phyloP scores from a whole-genome alignment of 1,140 invertebrate species.

The Bradysia coprophila region DNA sequence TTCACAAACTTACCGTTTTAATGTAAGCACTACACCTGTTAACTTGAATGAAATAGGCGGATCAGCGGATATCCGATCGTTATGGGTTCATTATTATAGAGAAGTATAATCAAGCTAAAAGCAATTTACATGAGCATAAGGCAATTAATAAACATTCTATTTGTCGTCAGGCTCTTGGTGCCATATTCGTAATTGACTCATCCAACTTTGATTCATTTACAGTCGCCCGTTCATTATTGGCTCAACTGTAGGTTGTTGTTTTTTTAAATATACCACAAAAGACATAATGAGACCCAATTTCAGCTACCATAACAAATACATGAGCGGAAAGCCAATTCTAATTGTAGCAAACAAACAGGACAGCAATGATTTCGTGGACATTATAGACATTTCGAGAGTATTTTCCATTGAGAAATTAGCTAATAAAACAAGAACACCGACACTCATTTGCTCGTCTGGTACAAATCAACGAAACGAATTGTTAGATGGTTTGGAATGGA shows the following conservation, averaged over 20 bases:
- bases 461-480: neutral
- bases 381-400: neutral
- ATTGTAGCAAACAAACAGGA: conserved; percentile 1
- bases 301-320: neutral
- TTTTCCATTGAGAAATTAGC: neutral
- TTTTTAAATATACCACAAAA: no score
- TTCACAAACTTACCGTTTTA: neutral
- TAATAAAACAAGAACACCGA: neutral
- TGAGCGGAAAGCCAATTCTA: neutral
- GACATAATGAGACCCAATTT: no score
- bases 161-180: neutral
- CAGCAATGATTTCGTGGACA: neutral
- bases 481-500: neutral
- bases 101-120: neutral
- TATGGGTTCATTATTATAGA: neutral
- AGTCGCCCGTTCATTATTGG: neutral
- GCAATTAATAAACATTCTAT: neutral
- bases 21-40: neutral
- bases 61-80: neutral
- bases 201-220: neutral
- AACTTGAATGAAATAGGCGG: neutral
- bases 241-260: no score
- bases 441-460: neutral
- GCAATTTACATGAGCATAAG: neutral
- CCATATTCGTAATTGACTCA: neutral